Percentiles rank a stretch among this genome's conserved stretches.
Evolutionary conservation across 2,113 vertebrate genomes (phyloP).

Genomic region (Hippoglossus stenolepis): DNA sequence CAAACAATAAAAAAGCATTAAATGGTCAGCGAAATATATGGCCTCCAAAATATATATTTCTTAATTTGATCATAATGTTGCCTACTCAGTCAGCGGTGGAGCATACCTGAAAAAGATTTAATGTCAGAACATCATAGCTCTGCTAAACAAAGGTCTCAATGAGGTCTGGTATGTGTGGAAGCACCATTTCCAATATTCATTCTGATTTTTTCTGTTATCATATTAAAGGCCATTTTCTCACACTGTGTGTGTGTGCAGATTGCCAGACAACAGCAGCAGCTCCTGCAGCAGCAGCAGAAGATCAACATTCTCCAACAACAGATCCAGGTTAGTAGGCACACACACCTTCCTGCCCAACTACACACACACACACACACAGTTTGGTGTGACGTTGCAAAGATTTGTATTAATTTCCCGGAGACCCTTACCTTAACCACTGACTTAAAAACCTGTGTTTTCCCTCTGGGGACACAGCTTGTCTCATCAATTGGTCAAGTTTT

Average conservation of each 20-base stretch:
- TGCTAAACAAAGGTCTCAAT: too few species aligned
- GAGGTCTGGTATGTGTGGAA: too few species aligned
- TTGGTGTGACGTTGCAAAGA: too few species aligned
- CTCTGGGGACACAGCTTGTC: too few species aligned
- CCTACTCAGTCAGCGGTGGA: too few species aligned
- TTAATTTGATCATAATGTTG: not conserved
- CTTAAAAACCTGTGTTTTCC: too few species aligned
- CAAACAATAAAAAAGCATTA: not conserved
- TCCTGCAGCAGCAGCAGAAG: conserved; percentile 97
- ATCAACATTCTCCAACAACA: conserved; percentile 97
- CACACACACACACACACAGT: not conserved
- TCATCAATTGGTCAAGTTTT: too few species aligned
- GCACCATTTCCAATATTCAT: too few species aligned
- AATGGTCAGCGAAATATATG: not conserved
- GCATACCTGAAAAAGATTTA: too few species aligned
- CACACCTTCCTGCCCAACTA: not conserved
- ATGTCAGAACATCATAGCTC: too few species aligned
- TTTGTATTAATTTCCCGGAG: too few species aligned
- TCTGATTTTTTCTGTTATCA: not conserved
- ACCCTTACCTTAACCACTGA: too few species aligned
- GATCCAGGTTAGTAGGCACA: conserved; percentile 90
- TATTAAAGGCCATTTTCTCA: conserved; percentile 3
- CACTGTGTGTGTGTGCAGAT: conserved; percentile 82
- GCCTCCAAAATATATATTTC: not conserved
- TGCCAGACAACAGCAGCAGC: conserved; percentile 95